Conservation (phyloP, 2,113 vertebrate species). For the Poeciliopsis turrubarensis region DNA sequence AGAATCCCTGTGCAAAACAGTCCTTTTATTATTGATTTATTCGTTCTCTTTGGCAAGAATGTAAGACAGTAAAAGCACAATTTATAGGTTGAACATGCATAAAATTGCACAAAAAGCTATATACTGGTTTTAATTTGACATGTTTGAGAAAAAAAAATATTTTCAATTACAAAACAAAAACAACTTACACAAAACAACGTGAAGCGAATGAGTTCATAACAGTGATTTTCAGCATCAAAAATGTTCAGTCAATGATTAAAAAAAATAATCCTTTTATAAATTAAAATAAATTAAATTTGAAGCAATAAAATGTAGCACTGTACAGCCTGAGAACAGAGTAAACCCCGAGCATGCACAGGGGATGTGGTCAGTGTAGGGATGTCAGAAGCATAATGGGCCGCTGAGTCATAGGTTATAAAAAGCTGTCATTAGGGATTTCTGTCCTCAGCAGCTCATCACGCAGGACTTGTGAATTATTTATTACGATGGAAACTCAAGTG, state of each 20-base stretch:
- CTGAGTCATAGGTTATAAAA: conserved; percentile 85
- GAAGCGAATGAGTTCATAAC: neutral
- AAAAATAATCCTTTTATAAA: neutral
- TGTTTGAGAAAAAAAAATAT: neutral
- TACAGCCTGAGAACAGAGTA: conserved; percentile 39
- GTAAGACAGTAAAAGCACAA: no score
- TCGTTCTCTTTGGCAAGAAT: no score
- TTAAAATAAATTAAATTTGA: neutral
- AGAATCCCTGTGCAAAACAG: no score
- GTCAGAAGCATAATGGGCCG: conserved; percentile 77
- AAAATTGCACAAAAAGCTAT: no score
- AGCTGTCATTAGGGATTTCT: conserved; percentile 82
- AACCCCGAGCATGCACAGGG: conserved; percentile 60
- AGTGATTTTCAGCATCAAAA: neutral
- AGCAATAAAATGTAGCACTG: conserved; percentile 19
- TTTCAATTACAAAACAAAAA: neutral
- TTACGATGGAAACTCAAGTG: conserved; percentile 79
- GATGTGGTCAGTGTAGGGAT: conserved; percentile 76
- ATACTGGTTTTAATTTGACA: no score
- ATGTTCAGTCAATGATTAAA: neutral
- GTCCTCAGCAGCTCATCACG: conserved; percentile 80
- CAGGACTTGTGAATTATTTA: conserved; percentile 81
- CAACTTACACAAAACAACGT: neutral
- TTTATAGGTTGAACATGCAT: no score
- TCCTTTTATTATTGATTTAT: no score